Base-by-base conservation (phyloP, 2,888 invertebrate genomes). In the Kryphioiulus occultus region DNA sequence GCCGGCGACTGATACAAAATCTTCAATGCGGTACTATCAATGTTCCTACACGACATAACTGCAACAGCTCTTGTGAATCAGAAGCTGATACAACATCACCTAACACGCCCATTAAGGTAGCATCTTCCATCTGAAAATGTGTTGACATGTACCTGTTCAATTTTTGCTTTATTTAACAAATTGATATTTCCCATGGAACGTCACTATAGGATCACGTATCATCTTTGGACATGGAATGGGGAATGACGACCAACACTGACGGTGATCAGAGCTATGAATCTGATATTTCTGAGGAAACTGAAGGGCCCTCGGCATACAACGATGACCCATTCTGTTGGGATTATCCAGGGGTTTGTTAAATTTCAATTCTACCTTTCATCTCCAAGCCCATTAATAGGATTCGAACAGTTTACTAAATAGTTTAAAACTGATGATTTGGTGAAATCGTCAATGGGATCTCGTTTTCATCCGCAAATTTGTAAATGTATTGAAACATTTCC, bases 201-300 rank as follows among this genome's bases (percentile, higher is more conserved):
- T 30, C 30, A 35, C 44, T 9, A 39, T 83, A 87, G 87, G 87
- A 87, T 30, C 87, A 44, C 42, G 42, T n/a, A n/a, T 82, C 59
- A 82, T 39, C 87, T 30, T 90, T 88, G 10, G 94, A 96, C 90
- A 95, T 96, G 84, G 97, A 97, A 92, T 97, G 96, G 92, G 97
- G 96, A 88, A 95, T 96, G 89, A 97, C 97, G 84, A 96, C 97
- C 90, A 97, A 97, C 92, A 96, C 96, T 91, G 95, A 91, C 47
- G 89, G 89, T 44, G 90, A 96, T 91, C 96, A 96, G 91, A 96
- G 96, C 91, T 96, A 96, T 91, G 95, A 95, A 90, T 96, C 96
- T 0, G 96, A 96, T 89, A 88, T 89, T 87, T 93, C 95, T 5
- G 95, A 95, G 89, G 94, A 94, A 83, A 94, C 93, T 0, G 94